Percentiles rank a stretch among this genome's conserved stretches.
phyloP scores from a whole-genome alignment of 2,888 invertebrate species.

The Drosophila kambysellisi region DNA sequence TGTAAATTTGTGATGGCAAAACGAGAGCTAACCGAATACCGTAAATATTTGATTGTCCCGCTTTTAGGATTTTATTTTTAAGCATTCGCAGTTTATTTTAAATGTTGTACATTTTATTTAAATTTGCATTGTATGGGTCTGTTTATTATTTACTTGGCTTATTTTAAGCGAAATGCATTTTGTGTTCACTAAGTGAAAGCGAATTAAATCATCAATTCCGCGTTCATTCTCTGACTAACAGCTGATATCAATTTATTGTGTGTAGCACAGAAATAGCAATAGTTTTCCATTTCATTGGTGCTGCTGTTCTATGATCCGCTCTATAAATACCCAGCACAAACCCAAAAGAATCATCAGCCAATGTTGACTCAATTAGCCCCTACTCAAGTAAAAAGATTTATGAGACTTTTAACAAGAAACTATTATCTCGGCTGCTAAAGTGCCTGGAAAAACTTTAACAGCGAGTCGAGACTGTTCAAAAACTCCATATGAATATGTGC shows the following conservation, averaged over 20 bases:
- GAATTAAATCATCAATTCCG: slow-evolving; percentile 40
- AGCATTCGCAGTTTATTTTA: slow-evolving; percentile 63
- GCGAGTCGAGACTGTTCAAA: slow-evolving; percentile 8
- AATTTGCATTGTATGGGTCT: slow-evolving; percentile 42
- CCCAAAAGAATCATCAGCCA: slow-evolving; percentile 33
- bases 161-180: slow-evolving; percentile 47
- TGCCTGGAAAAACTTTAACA: slow-evolving; percentile 39
- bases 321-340: slow-evolving; percentile 62
- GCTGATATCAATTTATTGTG: slow-evolving; percentile 46
- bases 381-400: slow-evolving; percentile 53
- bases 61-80: slow-evolving; percentile 61
- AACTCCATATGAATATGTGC: slow-evolving; percentile 22
- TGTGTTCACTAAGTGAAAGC: slow-evolving; percentile 48
- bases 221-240: slow-evolving; percentile 44
- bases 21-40: slow-evolving; percentile 50
- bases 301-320: slow-evolving; percentile 23
- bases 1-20: slow-evolving; percentile 32
- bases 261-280: slow-evolving; percentile 49
- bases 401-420: slow-evolving; percentile 24
- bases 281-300: slow-evolving; percentile 48
- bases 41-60: slow-evolving; percentile 38
- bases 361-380: slow-evolving; percentile 69
- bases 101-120: slow-evolving; percentile 55
- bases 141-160: slow-evolving; percentile 57
- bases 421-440: slow-evolving; percentile 42